phyloP scores from a whole-genome alignment of 2,113 vertebrate genomes.

The Theristicus caerulescens region DNA sequence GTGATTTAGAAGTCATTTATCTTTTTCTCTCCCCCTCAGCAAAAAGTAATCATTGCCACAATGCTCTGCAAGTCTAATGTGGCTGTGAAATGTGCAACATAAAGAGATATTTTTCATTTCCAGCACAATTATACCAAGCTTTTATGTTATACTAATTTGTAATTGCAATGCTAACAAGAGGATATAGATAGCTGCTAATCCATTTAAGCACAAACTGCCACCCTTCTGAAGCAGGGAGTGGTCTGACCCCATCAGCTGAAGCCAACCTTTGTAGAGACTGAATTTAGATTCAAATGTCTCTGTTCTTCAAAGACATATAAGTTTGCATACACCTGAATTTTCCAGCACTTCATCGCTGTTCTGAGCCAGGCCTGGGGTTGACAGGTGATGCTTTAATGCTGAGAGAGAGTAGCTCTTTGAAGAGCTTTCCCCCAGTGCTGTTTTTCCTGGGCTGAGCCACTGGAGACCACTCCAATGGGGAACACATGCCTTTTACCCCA shows the following conservation, averaged over 20 bases:
- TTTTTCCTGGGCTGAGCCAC: background rate
- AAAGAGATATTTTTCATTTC: slow-evolving; percentile 49
- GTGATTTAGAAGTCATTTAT: slow-evolving; percentile 70
- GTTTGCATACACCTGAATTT: background rate
- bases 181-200: slow-evolving; percentile 35
- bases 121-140: slow-evolving; percentile 42
- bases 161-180: slow-evolving; percentile 55
- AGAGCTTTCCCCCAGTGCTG: background rate
- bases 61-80: slow-evolving; percentile 39
- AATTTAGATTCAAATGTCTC: background rate
- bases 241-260: background rate
- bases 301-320: background rate
- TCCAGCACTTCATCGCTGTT: background rate
- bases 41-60: slow-evolving; percentile 51
- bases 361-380: background rate
- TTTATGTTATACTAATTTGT: slow-evolving; percentile 54
- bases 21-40: slow-evolving; percentile 52
- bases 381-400: background rate
- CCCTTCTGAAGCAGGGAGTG: background rate
- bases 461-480: background rate
- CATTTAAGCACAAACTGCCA: slow-evolving; percentile 15
- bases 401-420: background rate
- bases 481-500: background rate
- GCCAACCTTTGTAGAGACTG: background rate
- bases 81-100: slow-evolving; percentile 37